Conservation (phyloP, 2,888 invertebrate species). For the Philopedon plagiatum region DNA sequence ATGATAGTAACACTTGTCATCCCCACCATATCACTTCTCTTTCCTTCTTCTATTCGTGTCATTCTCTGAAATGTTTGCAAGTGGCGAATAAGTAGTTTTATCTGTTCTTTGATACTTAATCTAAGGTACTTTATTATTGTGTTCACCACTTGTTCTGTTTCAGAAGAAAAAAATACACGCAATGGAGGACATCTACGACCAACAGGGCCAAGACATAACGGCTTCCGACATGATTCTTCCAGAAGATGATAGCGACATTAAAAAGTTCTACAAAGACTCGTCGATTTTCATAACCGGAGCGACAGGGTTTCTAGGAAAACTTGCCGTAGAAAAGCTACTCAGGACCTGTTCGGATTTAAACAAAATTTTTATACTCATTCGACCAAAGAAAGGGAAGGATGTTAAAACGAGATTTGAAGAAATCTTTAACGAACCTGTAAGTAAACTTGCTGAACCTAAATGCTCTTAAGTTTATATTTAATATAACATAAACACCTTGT, state of each 20-base stretch:
- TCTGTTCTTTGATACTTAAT: too few relatives aligned
- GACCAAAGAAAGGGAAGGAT: constrained; percentile 63
- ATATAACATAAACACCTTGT: too few relatives aligned
- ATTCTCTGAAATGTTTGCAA: too few relatives aligned
- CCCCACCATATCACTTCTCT: too few relatives aligned
- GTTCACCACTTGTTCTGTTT: too few relatives aligned
- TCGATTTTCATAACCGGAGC: constrained; percentile 65
- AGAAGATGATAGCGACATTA: constrained; percentile 59
- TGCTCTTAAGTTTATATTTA: too few relatives aligned
- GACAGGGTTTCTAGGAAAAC: constrained; percentile 67
- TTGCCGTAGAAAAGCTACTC: constrained; percentile 63
- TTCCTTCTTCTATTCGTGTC: too few relatives aligned
- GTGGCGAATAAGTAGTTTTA: too few relatives aligned
- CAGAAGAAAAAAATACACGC: not conserved
- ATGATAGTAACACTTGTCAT: too few relatives aligned
- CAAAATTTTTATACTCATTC: constrained; percentile 61
- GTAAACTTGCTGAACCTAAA: constrained; percentile 58
- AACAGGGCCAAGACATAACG: constrained; percentile 71
- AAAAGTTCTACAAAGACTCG: constrained; percentile 61
- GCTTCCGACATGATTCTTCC: constrained; percentile 69
- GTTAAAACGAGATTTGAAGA: constrained; percentile 67
- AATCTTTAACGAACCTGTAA: constrained; percentile 75
- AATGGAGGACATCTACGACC: constrained; percentile 55
- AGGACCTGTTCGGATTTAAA: constrained; percentile 63
- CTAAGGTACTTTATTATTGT: too few relatives aligned